Evolutionary conservation across 2,888 invertebrate species (phyloP), one percentile per base, ranked within the genome.

Genomic region (Horisme vitalbata): DNA sequence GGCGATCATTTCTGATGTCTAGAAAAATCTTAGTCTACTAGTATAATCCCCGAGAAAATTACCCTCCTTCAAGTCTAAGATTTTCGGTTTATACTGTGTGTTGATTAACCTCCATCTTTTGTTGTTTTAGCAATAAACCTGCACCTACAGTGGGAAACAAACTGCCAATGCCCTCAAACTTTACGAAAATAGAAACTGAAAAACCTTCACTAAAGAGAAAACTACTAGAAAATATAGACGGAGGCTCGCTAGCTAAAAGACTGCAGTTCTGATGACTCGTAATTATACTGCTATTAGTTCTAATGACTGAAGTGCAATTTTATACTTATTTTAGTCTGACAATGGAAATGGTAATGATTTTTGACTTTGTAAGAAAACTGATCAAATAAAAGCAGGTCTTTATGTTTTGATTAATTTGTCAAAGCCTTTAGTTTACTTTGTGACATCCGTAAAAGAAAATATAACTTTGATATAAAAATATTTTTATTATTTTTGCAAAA

Each of bases 61-160:
- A n/a, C n/a, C n/a, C n/a, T n/a, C n/a, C n/a, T n/a, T n/a, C n/a
- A n/a, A n/a, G n/a, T n/a, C n/a, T n/a, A n/a, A n/a, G n/a, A n/a
- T n/a, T n/a, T n/a, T n/a, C n/a, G n/a, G n/a, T n/a, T n/a, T n/a
- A n/a, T n/a, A n/a, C n/a, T n/a, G n/a, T n/a, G n/a, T n/a, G n/a
- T n/a, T n/a, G n/a, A n/a, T 13, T 13, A 8, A 11, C 12, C n/a
- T 13, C 4, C 9, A 9, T 14, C n/a, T 20, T 2, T 32, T 20
- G 9, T 34, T 31, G 44, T 81, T 82, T 21, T 78, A 93, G 94
- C 61, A 97, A 96, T 72, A 96, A 95, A 75, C 99, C 98, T 2
- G 93, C 95, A 4, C 97, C 98, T 0, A 94, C 97, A 0, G 87
- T 95, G 4, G 96, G 96, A 1, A 82, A 92, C n/a, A 95, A 95